phyloP scores from a whole-genome alignment of 1,140 invertebrate genomes.

The Drosophila baimaii region DNA sequence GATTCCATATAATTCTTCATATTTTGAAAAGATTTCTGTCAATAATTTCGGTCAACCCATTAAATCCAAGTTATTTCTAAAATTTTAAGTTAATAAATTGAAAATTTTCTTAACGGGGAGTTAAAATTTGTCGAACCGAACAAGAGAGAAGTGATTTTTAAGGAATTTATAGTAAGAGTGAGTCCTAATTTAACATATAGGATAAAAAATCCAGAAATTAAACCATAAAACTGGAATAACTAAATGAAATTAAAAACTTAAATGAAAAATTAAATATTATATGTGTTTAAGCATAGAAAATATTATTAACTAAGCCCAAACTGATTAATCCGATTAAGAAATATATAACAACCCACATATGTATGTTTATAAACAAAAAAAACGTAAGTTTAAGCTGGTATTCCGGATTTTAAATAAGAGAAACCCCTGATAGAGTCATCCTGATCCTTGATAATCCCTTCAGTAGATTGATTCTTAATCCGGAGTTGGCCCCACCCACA shows the following conservation, averaged over 20 bases:
- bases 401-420: background rate
- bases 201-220: background rate
- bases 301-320: background rate
- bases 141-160: no score
- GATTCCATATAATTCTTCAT: no score
- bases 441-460: background rate
- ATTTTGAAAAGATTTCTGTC: no score
- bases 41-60: no score
- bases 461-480: background rate
- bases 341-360: no score
- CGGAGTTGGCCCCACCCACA: conserved; percentile 13
- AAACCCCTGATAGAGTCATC: background rate
- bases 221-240: background rate
- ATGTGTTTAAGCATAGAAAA: background rate
- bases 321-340: no score
- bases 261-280: background rate
- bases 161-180: background rate
- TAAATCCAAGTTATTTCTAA: no score
- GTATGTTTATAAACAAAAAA: background rate
- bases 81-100: no score
- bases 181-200: background rate
- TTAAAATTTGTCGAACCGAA: background rate
- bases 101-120: no score
- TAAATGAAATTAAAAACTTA: background rate
- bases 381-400: background rate